Evolutionary conservation across 1,140 invertebrate species (phyloP).

Genomic region (Microplitis demolitor): DNA sequence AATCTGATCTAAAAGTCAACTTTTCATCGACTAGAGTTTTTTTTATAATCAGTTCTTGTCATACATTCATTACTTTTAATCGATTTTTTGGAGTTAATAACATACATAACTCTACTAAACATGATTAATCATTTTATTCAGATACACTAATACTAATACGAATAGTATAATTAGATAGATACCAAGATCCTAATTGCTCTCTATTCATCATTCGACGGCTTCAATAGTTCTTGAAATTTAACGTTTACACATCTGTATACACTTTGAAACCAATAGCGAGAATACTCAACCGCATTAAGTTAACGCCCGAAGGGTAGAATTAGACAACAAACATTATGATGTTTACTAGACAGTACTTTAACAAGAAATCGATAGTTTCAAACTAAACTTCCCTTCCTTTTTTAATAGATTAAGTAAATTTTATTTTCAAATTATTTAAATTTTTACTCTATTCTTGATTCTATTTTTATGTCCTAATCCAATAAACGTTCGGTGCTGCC

Average conservation of each 20-base stretch:
- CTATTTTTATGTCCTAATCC: too few species aligned
- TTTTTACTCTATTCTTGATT: too few species aligned
- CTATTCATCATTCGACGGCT: too few species aligned
- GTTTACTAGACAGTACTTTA: not conserved
- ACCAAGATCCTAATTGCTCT: too few species aligned
- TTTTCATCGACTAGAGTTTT: not conserved
- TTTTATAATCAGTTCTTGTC: not conserved
- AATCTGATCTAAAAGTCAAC: not conserved
- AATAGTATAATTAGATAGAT: too few species aligned
- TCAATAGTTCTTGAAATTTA: not conserved
- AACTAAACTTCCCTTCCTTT: constrained; percentile 4
- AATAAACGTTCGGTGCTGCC: too few species aligned
- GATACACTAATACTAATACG: too few species aligned
- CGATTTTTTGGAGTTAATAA: not conserved
- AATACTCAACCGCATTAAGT: not conserved
- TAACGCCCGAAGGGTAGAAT: not conserved
- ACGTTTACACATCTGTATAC: not conserved
- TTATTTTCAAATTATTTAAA: not conserved
- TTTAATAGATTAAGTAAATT: not conserved
- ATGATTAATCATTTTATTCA: too few species aligned
- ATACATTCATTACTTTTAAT: not conserved
- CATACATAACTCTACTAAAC: too few species aligned
- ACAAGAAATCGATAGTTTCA: not conserved
- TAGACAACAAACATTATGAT: not conserved
- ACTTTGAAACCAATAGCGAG: not conserved